phyloP scores from a whole-genome alignment of 2,888 invertebrate species.

The Lamellibrachia columna region DNA sequence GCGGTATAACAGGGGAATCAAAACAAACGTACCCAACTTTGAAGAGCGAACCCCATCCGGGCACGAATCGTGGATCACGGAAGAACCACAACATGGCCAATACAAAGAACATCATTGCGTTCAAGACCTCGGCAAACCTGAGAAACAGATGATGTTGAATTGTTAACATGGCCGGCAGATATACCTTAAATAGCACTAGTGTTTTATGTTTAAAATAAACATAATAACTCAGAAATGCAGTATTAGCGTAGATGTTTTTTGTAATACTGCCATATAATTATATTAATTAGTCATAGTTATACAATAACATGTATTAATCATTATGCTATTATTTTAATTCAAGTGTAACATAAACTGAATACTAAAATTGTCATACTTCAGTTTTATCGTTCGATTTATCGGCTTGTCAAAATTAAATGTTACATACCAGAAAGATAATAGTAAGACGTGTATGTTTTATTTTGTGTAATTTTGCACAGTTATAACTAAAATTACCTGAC shows the following conservation, averaged over 20 bases:
- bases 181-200: neutral
- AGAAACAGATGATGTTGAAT: neutral
- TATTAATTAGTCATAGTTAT: neutral
- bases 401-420: no score
- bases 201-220: neutral
- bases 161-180: neutral
- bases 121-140: constrained; percentile 57
- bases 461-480: no score
- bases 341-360: no score
- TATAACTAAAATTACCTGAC: constrained; percentile 27
- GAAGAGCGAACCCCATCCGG: constrained; percentile 46
- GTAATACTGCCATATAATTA: neutral
- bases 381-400: no score
- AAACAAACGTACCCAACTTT: neutral
- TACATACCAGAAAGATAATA: no score
- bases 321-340: no score
- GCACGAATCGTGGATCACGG: constrained; percentile 48
- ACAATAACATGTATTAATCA: neutral
- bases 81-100: constrained; percentile 57
- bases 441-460: no score
- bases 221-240: neutral
- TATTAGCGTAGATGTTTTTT: neutral
- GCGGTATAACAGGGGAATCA: neutral
- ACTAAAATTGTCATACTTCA: no score
- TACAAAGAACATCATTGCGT: constrained; percentile 48